These are phyloP conservation scores for Molothrus aeneus DNA, from an alignment of 2,797 vertebrate species.

Conservation along the genomic window DNA sequence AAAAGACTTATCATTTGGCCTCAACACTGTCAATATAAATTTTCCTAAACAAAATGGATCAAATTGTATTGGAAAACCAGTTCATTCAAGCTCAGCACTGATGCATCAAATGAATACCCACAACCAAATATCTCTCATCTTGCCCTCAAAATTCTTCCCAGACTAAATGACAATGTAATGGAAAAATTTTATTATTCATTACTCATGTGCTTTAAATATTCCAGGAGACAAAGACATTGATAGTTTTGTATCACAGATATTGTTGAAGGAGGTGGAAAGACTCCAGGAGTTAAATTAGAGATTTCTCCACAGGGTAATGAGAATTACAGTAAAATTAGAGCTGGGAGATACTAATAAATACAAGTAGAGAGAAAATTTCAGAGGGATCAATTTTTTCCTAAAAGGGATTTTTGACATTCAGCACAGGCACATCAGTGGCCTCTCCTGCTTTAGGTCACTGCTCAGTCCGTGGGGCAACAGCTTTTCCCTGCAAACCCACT, in stretches of 20 bases:
- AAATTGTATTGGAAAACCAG: background rate
- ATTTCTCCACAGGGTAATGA: background rate
- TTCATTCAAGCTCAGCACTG: background rate
- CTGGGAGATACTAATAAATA: background rate
- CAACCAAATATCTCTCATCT: background rate
- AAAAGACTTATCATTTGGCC: background rate
- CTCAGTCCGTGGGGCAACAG: background rate
- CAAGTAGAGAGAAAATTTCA: background rate
- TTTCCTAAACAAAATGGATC: background rate
- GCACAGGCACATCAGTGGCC: background rate
- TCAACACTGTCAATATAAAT: background rate
- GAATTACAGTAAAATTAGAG: background rate
- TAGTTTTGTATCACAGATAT: background rate
- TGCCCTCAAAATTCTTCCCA: background rate
- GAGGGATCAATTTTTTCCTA: background rate
- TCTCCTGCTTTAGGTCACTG: background rate
- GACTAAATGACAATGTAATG: background rate
- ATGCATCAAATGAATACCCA: background rate
- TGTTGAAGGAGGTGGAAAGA: background rate
- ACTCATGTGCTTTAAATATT: background rate
- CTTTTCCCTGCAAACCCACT: slow-evolving; percentile 41
- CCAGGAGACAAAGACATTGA: slow-evolving; percentile 1
- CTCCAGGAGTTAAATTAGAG: slow-evolving; percentile 32
- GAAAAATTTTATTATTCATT: slow-evolving; percentile 31
- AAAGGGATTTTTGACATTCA: background rate